phyloP scores from a whole-genome alignment of 1,140 invertebrate species.

The Drosophila kurseongensis region DNA sequence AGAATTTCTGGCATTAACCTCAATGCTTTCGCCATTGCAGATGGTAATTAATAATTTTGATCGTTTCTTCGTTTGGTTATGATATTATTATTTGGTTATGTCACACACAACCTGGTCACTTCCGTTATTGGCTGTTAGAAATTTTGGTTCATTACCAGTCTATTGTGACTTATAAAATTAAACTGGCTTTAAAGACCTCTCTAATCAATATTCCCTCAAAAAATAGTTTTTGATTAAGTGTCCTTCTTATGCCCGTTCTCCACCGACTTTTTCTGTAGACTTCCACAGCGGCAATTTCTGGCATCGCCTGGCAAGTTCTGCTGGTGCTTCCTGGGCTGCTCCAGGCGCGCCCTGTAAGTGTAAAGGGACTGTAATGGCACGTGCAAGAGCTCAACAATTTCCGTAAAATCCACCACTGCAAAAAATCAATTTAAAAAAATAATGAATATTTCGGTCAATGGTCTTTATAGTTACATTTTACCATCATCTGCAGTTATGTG shows the following conservation, averaged over 20 bases:
- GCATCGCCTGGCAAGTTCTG: slow-evolving; percentile 31
- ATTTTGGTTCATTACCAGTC: slow-evolving; percentile 57
- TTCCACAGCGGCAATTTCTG: slow-evolving; percentile 52
- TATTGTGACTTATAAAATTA: slow-evolving; percentile 23
- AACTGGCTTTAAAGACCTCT: slow-evolving; percentile 15
- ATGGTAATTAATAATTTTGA: slow-evolving; percentile 36
- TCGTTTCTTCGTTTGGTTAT: slow-evolving; percentile 31
- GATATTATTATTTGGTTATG: slow-evolving; percentile 26
- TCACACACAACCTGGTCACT: background rate
- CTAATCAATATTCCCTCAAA: slow-evolving; percentile 12
- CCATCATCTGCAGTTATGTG: slow-evolving; percentile 95
- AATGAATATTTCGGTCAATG: background rate
- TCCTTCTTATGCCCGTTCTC: slow-evolving; percentile 74
- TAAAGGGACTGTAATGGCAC: slow-evolving; percentile 92
- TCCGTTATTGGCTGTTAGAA: slow-evolving; percentile 36
- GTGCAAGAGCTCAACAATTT: slow-evolving; percentile 94
- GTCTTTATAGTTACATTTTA: background rate
- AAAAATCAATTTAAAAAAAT: background rate
- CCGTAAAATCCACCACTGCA: slow-evolving; percentile 92
- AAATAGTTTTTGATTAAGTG: slow-evolving; percentile 22
- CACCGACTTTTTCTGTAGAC: slow-evolving; percentile 39
- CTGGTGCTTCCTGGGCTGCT: slow-evolving; percentile 58
- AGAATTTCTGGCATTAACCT: slow-evolving; percentile 3
- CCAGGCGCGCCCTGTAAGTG: slow-evolving; percentile 81
- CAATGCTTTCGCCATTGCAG: slow-evolving; percentile 29